These are phyloP conservation scores for Cheumatopsyche charites DNA, from an alignment of 1,140 invertebrate species.

Conservation along the genomic window DNA sequence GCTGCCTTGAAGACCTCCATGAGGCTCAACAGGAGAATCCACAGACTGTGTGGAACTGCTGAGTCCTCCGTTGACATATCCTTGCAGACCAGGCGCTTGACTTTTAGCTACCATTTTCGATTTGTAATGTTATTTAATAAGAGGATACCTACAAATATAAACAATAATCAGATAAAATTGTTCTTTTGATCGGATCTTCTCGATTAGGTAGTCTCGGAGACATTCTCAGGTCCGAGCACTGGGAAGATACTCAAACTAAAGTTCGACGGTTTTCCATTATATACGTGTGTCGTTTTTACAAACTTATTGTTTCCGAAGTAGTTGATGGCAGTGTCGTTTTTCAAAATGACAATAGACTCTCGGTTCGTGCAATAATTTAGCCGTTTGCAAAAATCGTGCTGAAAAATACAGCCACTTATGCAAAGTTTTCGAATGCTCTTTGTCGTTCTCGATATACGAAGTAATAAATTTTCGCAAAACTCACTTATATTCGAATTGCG, in stretches of 20 bases:
- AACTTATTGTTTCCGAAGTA: too few species aligned
- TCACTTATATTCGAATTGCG: too few species aligned
- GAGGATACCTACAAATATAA: not conserved
- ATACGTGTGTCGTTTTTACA: not conserved
- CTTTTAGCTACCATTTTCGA: slow-evolving; percentile 49
- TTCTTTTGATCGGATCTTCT: not conserved
- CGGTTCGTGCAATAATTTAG: too few species aligned
- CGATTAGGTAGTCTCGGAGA: not conserved
- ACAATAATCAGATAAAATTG: not conserved
- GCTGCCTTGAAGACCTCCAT: slow-evolving; percentile 55
- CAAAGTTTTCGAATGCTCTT: too few species aligned
- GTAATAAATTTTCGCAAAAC: too few species aligned
- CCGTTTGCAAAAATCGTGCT: too few species aligned
- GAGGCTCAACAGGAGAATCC: slow-evolving; percentile 48
- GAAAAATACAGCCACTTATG: too few species aligned
- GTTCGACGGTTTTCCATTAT: not conserved
- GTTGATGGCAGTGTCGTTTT: too few species aligned
- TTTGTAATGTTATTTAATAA: slow-evolving; percentile 1
- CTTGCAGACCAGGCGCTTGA: slow-evolving; percentile 53
- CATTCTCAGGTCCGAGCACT: too few species aligned
- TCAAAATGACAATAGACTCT: too few species aligned
- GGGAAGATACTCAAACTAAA: not conserved
- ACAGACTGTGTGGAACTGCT: slow-evolving; percentile 52
- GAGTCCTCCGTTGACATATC: slow-evolving; percentile 57
- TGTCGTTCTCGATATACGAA: too few species aligned